These are phyloP conservation scores for Aromia moschata DNA, from an alignment of 2,888 invertebrate species.

Conservation along the genomic window DNA sequence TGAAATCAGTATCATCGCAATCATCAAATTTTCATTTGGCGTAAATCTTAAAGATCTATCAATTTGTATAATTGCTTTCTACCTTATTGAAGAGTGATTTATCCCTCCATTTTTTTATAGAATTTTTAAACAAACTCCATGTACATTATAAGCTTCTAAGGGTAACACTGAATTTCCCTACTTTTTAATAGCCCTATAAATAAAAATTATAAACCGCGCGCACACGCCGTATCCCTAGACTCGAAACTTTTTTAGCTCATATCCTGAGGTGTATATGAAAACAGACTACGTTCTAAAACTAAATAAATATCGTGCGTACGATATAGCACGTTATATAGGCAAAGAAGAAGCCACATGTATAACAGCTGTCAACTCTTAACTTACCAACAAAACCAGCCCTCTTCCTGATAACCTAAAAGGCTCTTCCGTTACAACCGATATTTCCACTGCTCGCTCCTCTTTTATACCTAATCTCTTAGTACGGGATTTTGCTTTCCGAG, in stretches of 20 bases:
- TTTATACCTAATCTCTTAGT: constrained; percentile 28
- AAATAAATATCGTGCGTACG: constrained; percentile 53
- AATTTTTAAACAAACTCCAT: too few relatives aligned
- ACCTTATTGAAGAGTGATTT: too few relatives aligned
- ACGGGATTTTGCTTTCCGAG: too few relatives aligned
- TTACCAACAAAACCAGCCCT: constrained; percentile 53
- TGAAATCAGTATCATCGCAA: too few relatives aligned
- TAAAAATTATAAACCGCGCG: too few relatives aligned
- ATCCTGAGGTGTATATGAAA: constrained; percentile 36
- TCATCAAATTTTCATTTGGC: too few relatives aligned
- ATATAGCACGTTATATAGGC: constrained; percentile 53
- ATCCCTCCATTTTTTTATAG: too few relatives aligned
- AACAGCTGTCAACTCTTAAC: constrained; percentile 59
- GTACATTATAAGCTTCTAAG: too few relatives aligned
- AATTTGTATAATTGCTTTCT: too few relatives aligned
- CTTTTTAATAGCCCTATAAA: too few relatives aligned
- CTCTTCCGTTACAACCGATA: constrained; percentile 53
- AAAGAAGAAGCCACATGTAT: constrained; percentile 58
- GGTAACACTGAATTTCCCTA: too few relatives aligned
- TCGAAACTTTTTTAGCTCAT: constrained; percentile 29
- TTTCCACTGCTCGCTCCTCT: constrained; percentile 46
- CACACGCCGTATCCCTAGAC: constrained; percentile 1
- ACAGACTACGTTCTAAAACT: constrained; percentile 49
- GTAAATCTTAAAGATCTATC: too few relatives aligned
- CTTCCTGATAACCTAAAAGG: constrained; percentile 57